phyloP scores from a whole-genome alignment of 2,888 invertebrate species.

The Chaitophorus viminalis region DNA sequence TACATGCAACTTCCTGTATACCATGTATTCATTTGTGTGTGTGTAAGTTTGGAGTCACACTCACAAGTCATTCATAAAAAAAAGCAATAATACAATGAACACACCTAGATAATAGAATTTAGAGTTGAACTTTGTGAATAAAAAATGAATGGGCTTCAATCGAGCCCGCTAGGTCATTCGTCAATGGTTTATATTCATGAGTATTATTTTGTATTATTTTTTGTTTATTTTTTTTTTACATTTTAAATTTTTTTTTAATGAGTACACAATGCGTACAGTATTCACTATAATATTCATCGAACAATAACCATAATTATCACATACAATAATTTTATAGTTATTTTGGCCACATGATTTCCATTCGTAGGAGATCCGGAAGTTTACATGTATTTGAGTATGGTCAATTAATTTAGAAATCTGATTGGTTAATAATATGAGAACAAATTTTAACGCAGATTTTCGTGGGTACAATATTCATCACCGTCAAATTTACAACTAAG shows the following conservation, averaged over 20 bases:
- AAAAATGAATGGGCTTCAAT: conserved; percentile 38
- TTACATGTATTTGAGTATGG: conserved; percentile 26
- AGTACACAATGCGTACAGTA: not conserved
- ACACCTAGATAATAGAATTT: conserved; percentile 52
- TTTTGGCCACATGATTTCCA: conserved; percentile 13
- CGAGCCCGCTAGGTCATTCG: conserved; percentile 56
- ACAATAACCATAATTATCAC: conserved; percentile 27
- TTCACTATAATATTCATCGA: not conserved
- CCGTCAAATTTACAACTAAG: conserved; percentile 3
- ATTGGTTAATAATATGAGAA: conserved; percentile 3
- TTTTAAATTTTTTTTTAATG: not conserved
- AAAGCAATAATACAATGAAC: conserved; percentile 45
- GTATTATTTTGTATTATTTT: not conserved
- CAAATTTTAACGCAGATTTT: conserved; percentile 22
- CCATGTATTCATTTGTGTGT: not conserved
- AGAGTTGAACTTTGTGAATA: conserved; percentile 36
- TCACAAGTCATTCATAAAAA: conserved; percentile 55
- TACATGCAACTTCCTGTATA: conserved; percentile 55
- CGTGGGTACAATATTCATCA: not conserved
- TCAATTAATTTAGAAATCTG: conserved; percentile 41
- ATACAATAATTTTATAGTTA: conserved; percentile 20
- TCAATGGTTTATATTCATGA: conserved; percentile 38
- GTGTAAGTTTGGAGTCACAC: conserved; percentile 34
- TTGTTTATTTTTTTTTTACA: not conserved
- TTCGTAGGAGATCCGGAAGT: conserved; percentile 37